phyloP scores from a whole-genome alignment of 2,797 vertebrate genomes.

The Danio jaintianensis region DNA sequence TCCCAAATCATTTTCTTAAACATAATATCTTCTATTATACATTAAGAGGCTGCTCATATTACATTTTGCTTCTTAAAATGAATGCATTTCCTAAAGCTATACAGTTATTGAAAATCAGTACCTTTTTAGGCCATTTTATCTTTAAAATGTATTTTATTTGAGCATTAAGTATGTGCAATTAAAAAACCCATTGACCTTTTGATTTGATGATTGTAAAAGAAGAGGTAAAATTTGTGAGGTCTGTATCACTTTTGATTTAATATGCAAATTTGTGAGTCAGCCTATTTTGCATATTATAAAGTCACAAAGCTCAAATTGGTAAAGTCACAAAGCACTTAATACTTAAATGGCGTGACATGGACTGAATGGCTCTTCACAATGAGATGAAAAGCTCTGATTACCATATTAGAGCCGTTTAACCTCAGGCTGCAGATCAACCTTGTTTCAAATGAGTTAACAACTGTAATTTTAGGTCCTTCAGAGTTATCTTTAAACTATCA shows the following conservation, averaged over 20 bases:
- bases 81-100: not conserved
- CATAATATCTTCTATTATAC: not conserved
- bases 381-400: constrained; percentile 20
- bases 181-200: not conserved
- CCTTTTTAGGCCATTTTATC: not conserved
- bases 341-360: not conserved
- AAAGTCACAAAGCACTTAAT: constrained; percentile 6
- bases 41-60: not conserved
- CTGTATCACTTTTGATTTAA: not conserved
- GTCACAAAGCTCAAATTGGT: not conserved
- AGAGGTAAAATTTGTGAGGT: not conserved
- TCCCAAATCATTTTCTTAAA: not conserved
- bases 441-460: constrained; percentile 14
- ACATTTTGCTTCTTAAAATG: not conserved
- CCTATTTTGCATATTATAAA: constrained; percentile 8
- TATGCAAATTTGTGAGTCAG: not conserved
- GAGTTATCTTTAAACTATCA: not conserved
- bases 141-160: not conserved
- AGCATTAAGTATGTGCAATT: not conserved
- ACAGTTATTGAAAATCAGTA: not conserved
- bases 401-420: constrained; percentile 4
- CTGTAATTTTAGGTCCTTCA: not conserved
- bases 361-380: not conserved
- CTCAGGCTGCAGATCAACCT: constrained; percentile 1
- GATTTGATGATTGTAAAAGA: not conserved